These are phyloP conservation scores for Syngnathus floridae DNA, from an alignment of 2,113 vertebrate species.

Conservation along the genomic window DNA sequence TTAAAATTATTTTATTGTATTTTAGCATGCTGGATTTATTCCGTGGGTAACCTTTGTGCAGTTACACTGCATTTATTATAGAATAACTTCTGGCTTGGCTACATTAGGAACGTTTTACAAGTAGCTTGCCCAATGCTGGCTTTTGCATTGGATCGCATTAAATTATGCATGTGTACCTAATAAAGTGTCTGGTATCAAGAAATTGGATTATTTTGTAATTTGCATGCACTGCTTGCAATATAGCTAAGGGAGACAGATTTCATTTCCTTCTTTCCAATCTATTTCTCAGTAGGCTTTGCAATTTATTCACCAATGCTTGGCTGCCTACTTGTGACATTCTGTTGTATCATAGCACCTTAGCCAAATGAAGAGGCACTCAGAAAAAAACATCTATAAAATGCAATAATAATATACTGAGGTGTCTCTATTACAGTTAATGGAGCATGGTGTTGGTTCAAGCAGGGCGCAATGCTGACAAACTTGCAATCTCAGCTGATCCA, in stretches of 20 bases:
- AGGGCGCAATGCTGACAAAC: neutral
- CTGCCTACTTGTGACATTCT: neutral
- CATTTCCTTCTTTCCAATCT: constrained; percentile 3
- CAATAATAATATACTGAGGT: neutral
- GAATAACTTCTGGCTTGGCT: neutral
- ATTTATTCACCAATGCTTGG: constrained; percentile 3
- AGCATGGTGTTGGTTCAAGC: constrained; percentile 1
- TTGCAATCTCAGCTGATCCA: constrained; percentile 3
- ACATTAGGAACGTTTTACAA: neutral
- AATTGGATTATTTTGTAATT: constrained; percentile 4
- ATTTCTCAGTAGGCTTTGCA: constrained; percentile 2
- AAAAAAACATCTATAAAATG: neutral
- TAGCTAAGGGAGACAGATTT: neutral
- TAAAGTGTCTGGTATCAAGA: neutral
- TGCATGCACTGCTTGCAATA: neutral
- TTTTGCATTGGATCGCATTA: neutral
- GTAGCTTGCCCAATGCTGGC: neutral
- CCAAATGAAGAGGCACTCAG: neutral
- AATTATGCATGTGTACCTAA: constrained; percentile 1
- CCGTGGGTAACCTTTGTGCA: neutral
- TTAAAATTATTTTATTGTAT: neutral
- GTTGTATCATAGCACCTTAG: neutral
- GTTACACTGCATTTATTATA: neutral
- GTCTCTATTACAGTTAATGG: constrained; percentile 7
- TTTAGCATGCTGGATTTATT: neutral